These are phyloP conservation scores for Vireo altiloquus DNA, from an alignment of 2,113 vertebrate genomes.

Conservation along the genomic window DNA sequence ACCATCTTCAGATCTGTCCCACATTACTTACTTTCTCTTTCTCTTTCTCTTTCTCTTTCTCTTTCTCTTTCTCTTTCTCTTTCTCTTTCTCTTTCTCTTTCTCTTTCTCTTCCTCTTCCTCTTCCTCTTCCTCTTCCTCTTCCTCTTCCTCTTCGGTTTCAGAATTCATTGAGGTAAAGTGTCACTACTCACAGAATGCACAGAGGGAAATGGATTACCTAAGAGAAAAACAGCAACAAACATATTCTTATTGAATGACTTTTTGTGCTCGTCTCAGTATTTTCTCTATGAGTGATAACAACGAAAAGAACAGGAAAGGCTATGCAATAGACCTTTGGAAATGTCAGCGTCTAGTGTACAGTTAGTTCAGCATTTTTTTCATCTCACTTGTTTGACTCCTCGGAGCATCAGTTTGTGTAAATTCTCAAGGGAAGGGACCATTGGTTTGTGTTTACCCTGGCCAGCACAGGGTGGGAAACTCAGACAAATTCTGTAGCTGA, in stretches of 20 bases:
- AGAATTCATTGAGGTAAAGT: not conserved
- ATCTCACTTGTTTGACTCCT: not conserved
- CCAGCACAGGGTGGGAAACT: not conserved
- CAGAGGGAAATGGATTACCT: not conserved
- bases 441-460: fast-evolving
- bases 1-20: too few species aligned
- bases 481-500: not conserved
- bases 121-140: too few species aligned
- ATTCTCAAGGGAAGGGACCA: not conserved
- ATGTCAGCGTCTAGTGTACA: not conserved
- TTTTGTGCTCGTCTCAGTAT: not conserved
- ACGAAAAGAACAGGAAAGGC: not conserved
- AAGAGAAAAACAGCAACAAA: constrained; percentile 11
- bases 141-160: too few species aligned
- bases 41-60: too few species aligned
- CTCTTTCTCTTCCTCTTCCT: too few species aligned
- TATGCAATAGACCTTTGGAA: not conserved
- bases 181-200: not conserved
- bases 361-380: not conserved
- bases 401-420: not conserved
- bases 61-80: too few species aligned
- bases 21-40: too few species aligned
- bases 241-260: not conserved
- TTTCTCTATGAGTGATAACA: not conserved
- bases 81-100: too few species aligned